Evolutionary conservation across 2,797 vertebrate species (phyloP), one percentile per base, ranked within the genome.

Genomic region (Coendou prehensilis): DNA sequence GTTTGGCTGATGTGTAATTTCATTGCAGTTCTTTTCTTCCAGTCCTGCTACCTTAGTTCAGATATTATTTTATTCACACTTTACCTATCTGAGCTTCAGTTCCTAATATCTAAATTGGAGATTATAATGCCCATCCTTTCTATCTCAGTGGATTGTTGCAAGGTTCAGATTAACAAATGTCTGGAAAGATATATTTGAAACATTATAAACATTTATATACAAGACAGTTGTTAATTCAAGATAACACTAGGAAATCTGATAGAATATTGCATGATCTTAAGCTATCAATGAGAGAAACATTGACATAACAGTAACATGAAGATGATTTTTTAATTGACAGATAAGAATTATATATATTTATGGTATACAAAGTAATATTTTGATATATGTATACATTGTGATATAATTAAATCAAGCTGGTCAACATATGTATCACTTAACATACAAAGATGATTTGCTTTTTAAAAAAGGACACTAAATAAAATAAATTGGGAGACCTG

Each of bases 41-140:
- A 79, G 2, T 67, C 20, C 13, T 5, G 37, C 33, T 85, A 47
- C 41, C 23, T 96, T 93, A 95, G 30, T 83, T 91, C 15, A 83
- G 23, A 91, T 47, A 69, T 76, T 92, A 56, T 67, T 92, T 86
- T 10, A 33, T 56, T 45, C 33, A n/a, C 75, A 67, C 6, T 87
- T 93, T 91, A 50, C 8, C 13, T 63, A 33, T 73, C 47, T 91
- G 28, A 93, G 22, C 8, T 10, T 9, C 37, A 13, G 56, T 69
- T 95, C 9, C 22, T 93, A 37, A 50, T 93, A 37, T 96, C 52
- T 91, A 90, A 85, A 96, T 67, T 82, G 63, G 41, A 80, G 8
- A 79, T 89, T 69, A 89, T 92, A 78, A 90, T 90, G 89, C 17
- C 15, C 81, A 22, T 59, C 3, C 17, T 94, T 93, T 90, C 13